Evolutionary conservation across 2,113 vertebrate genomes (phyloP).

Genomic region (Melanerpes formicivorus): DNA sequence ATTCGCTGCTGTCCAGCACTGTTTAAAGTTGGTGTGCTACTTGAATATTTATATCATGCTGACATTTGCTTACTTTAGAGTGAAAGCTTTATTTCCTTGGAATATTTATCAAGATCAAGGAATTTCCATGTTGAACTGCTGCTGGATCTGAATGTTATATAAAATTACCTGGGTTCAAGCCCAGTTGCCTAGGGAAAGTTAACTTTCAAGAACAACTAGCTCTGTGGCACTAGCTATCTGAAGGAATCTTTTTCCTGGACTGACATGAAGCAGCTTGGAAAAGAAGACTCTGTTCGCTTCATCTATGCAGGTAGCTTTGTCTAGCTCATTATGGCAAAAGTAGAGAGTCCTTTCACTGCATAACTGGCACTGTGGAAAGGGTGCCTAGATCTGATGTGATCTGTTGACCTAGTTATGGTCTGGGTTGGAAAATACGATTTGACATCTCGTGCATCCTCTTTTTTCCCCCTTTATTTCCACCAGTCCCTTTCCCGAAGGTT

Average conservation of each 20-base stretch:
- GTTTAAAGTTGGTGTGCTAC: slow-evolving; percentile 43
- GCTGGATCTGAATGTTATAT: slow-evolving; percentile 16
- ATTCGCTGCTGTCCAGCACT: slow-evolving; percentile 29
- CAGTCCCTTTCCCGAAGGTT: background rate
- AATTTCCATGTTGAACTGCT: slow-evolving; percentile 45
- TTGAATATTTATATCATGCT: slow-evolving; percentile 57
- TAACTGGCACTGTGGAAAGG: background rate
- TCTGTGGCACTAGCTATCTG: background rate
- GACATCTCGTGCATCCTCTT: slow-evolving; percentile 17
- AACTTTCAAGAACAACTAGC: slow-evolving; percentile 10
- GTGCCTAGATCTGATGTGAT: slow-evolving; percentile 45
- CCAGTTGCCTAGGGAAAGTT: slow-evolving; percentile 7
- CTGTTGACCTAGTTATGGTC: slow-evolving; percentile 51
- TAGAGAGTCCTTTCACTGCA: background rate
- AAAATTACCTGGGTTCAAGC: slow-evolving; percentile 34
- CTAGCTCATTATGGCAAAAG: background rate
- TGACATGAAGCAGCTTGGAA: background rate
- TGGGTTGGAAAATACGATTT: slow-evolving; percentile 43
- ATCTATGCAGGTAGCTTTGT: background rate
- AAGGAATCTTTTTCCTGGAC: slow-evolving; percentile 31
- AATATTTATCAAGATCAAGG: slow-evolving; percentile 42
- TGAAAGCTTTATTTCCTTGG: slow-evolving; percentile 60
- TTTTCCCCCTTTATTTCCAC: slow-evolving; percentile 7
- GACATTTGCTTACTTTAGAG: slow-evolving; percentile 50
- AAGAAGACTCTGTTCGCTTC: background rate